Conservation (phyloP, 2,797 vertebrate genomes). For the Squalus acanthias region DNA sequence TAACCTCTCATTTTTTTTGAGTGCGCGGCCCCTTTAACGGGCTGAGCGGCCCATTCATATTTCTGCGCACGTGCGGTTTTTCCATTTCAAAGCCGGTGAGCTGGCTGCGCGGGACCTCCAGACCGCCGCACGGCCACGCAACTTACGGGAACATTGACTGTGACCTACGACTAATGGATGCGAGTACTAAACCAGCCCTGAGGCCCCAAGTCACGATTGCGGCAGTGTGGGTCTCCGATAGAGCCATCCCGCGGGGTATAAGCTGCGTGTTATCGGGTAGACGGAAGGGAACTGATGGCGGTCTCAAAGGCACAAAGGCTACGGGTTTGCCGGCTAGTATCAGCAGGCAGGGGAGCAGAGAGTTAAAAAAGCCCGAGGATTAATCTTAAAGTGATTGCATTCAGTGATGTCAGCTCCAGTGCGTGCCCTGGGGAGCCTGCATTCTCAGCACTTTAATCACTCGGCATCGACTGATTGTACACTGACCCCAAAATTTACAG, state of each 20-base stretch:
- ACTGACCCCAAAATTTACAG: constrained; percentile 54
- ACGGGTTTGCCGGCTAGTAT: background rate
- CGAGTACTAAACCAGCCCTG: background rate
- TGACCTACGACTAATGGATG: background rate
- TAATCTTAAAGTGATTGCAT: constrained; percentile 52
- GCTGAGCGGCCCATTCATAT: too few species aligned
- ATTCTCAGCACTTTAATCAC: constrained; percentile 54
- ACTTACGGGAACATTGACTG: too few species aligned
- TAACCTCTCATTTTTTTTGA: background rate
- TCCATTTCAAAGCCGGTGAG: too few species aligned
- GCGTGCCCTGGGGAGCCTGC: constrained; percentile 41
- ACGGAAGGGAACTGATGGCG: background rate
- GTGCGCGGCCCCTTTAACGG: too few species aligned
- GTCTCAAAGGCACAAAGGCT: background rate
- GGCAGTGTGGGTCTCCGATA: background rate
- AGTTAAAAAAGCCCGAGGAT: constrained; percentile 47
- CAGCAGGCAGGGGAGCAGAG: background rate
- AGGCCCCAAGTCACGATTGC: background rate
- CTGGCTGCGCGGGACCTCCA: too few species aligned
- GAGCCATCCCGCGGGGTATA: background rate
- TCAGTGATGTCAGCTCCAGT: constrained; percentile 51
- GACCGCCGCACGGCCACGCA: too few species aligned
- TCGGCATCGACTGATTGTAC: constrained; percentile 53
- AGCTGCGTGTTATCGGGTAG: background rate
- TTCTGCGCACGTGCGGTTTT: too few species aligned